phyloP scores from a whole-genome alignment of 2,113 vertebrate genomes.

The Apistogramma diplotaenia region DNA sequence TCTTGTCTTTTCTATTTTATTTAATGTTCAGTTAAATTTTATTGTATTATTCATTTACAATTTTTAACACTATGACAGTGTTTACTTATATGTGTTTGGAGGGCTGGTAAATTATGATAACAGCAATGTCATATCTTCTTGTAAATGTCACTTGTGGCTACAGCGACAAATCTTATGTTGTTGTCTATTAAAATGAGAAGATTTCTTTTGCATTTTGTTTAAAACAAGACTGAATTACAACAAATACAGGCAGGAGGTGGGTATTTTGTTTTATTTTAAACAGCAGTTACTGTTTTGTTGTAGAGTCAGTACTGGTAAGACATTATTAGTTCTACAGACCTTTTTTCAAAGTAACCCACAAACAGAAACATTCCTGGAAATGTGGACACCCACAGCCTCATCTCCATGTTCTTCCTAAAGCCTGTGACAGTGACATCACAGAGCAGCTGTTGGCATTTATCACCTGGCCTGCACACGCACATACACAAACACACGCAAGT shows the following conservation, averaged over 20 bases:
- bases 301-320: neutral
- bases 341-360: neutral
- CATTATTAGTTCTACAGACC: neutral
- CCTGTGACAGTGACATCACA: slow-evolving; percentile 16
- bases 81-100: neutral
- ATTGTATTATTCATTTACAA: too few species aligned
- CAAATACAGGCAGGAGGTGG: neutral
- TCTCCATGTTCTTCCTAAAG: neutral
- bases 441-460: slow-evolving; percentile 42
- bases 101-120: rapidly evolving
- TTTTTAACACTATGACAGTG: too few species aligned
- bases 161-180: neutral
- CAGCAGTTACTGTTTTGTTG: neutral
- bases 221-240: neutral
- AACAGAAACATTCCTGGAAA: neutral
- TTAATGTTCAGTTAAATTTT: too few species aligned
- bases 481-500: slow-evolving; percentile 21
- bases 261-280: neutral
- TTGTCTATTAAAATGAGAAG: neutral
- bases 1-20: too few species aligned
- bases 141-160: neutral
- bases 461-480: slow-evolving; percentile 30
- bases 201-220: neutral
- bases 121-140: rapidly evolving
- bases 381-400: neutral